Base-by-base conservation (phyloP, 2,888 invertebrate species). In the Xestoiulus laeticollis region DNA sequence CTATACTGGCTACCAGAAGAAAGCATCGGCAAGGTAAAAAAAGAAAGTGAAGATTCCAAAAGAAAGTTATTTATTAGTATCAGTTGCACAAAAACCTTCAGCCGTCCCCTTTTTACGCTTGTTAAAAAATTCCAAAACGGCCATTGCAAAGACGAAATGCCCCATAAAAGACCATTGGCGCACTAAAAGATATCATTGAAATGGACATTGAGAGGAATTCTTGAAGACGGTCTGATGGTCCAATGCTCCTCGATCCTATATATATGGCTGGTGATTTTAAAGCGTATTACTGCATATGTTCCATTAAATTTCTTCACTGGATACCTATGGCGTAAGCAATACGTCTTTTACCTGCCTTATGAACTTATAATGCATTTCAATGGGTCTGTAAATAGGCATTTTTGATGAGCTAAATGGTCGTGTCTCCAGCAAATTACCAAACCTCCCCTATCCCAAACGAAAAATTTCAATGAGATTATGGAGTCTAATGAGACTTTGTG, bases 21-120 rank as follows among this genome's bases (percentile, higher is more conserved):
- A 78, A 78, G 78, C 30, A 26, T 32, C 26, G 78, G 10, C 16
- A 78, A 32, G 16, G 78, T 78, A 78, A 78, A 78, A 68, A 78
- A 78, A 78, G 78, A 78, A 78, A 78, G 78, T 78, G 78, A 78
- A 78, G 78, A 78, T 78, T 78, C 78, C 78, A 30, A 78, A 78
- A 78, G 78, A 78, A 78, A 78, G 78, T 78, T 78, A 78, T 78
- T 78, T 78, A 78, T 78, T 78, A 78, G 78, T 78, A 78, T 32
- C 78, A 78, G 78, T 78, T 78, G 78, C 30, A 78, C 78, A 78
- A 78, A 78, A 78, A 78, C 78, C 78, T 78, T 16, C 78, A 30
- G 30, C 30, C 78, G 78, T 78, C 78, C 78, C 78, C 78, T 78
- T 78, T 78, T 78, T 16, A 78, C 78, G 78, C 78, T 78, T 78